Percentiles rank a stretch among this genome's conserved stretches.
phyloP scores from a whole-genome alignment of 2,113 vertebrate species.

The Grallaria varia region DNA sequence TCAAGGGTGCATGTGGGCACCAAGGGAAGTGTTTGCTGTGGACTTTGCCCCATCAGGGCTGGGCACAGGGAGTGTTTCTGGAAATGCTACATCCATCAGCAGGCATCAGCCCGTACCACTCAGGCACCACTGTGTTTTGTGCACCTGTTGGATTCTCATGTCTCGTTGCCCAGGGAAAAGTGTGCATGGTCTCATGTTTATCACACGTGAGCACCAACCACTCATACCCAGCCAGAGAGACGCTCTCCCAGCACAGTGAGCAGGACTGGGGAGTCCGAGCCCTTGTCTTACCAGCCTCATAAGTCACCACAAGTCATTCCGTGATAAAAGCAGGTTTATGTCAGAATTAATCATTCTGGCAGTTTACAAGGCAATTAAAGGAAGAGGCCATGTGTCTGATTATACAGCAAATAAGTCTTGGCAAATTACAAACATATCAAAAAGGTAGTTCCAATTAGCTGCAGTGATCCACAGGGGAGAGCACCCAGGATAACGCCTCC shows the following conservation, averaged over 20 bases:
- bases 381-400: not conserved
- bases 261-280: not conserved
- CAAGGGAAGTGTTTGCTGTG: rapidly evolving
- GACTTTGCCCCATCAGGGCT: not conserved
- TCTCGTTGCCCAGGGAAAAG: not conserved
- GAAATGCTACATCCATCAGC: rapidly evolving
- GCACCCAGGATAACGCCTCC: not conserved
- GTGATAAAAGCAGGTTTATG: not conserved
- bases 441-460: not conserved
- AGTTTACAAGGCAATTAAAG: constrained; percentile 1
- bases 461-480: not conserved
- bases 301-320: not conserved
- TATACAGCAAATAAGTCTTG: constrained; percentile 8
- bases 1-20: rapidly evolving
- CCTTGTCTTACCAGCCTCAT: rapidly evolving
- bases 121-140: not conserved
- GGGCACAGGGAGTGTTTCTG: not conserved
- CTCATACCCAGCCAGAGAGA: no score
- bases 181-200: rapidly evolving
- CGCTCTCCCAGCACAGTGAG: not conserved
- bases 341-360: not conserved
- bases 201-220: not conserved
- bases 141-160: rapidly evolving
- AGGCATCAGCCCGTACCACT: not conserved
- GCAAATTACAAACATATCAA: not conserved